Percentiles rank a stretch among this genome's conserved stretches.
Evolutionary conservation across 2,888 invertebrate species (phyloP).

Genomic region (Philopedon plagiatum): DNA sequence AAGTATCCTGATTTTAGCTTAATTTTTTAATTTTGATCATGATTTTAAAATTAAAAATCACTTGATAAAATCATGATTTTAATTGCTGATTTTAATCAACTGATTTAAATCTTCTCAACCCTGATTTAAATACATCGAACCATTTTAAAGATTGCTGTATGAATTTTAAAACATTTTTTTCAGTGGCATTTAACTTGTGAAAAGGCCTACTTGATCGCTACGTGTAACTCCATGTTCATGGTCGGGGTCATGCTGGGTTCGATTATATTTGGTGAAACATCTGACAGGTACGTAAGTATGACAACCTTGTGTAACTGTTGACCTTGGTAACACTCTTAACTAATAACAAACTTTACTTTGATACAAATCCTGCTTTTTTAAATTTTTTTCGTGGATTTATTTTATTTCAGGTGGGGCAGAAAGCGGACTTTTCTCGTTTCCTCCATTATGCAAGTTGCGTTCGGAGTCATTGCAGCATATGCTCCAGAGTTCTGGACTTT

Average conservation of each 20-base stretch:
- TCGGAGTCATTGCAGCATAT: conserved; percentile 45
- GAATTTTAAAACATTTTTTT: conserved; percentile 59
- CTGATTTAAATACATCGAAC: too few species aligned
- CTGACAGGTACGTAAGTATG: conserved; percentile 71
- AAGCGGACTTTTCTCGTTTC: conserved; percentile 48
- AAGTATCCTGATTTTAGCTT: too few species aligned
- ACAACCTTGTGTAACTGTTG: too few species aligned
- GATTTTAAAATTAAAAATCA: too few species aligned
- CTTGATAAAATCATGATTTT: too few species aligned
- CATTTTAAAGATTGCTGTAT: too few species aligned
- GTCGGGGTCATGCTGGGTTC: conserved; percentile 80
- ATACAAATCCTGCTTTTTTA: too few species aligned
- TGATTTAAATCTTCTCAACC: too few species aligned
- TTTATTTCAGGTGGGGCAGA: conserved; percentile 46
- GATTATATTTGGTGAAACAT: conserved; percentile 79
- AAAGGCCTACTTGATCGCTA: conserved; percentile 74
- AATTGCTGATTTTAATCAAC: too few species aligned
- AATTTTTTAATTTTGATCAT: too few species aligned
- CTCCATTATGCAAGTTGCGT: conserved; percentile 39
- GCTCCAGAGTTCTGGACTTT: conserved; percentile 53
- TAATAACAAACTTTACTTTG: too few species aligned
- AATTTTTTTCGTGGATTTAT: neutral
- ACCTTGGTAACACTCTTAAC: too few species aligned
- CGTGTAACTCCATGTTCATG: conserved; percentile 79
- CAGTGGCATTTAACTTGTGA: conserved; percentile 80